Conservation (phyloP, 2,888 invertebrate species). For the Hermaeophaga mercurialis region DNA sequence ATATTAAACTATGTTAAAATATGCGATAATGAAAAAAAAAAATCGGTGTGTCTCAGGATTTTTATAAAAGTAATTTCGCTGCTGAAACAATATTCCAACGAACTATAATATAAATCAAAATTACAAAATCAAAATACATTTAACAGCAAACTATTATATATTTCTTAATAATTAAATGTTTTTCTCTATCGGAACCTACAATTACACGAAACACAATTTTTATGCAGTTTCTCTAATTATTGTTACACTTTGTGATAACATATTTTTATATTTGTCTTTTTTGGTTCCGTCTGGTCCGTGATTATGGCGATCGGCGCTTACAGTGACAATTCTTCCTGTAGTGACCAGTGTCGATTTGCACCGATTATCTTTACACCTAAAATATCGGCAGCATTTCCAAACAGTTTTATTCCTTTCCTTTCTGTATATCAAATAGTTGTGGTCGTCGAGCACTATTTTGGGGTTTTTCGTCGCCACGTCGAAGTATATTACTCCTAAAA, state of each 20-base stretch:
- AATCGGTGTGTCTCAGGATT: too few species aligned
- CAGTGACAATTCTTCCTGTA: conserved; percentile 43
- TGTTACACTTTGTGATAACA: conserved; percentile 44
- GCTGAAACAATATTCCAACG: too few species aligned
- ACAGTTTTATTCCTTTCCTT: conserved; percentile 44
- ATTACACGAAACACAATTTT: too few species aligned
- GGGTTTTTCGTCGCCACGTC: conserved; percentile 48
- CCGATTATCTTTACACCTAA: conserved; percentile 42
- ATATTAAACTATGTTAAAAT: too few species aligned
- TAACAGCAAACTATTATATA: too few species aligned
- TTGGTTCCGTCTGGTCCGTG: conserved; percentile 37
- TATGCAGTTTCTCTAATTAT: conserved; percentile 34
- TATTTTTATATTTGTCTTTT: conserved; percentile 41
- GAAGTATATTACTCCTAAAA: conserved; percentile 47
- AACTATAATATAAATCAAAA: too few species aligned
- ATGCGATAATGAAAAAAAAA: too few species aligned
- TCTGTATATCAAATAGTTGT: conserved; percentile 44
- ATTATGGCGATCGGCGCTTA: conserved; percentile 44
- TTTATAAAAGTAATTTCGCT: too few species aligned
- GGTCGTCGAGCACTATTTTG: conserved; percentile 46
- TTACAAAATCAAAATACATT: too few species aligned
- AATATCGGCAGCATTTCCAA: conserved; percentile 47
- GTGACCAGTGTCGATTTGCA: conserved; percentile 47
- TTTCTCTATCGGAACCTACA: too few species aligned
- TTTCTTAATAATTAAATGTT: too few species aligned